Evolutionary conservation across 2,797 vertebrate genomes (phyloP), one percentile per base, ranked within the genome.

Genomic region (Loriculus beryllinus): DNA sequence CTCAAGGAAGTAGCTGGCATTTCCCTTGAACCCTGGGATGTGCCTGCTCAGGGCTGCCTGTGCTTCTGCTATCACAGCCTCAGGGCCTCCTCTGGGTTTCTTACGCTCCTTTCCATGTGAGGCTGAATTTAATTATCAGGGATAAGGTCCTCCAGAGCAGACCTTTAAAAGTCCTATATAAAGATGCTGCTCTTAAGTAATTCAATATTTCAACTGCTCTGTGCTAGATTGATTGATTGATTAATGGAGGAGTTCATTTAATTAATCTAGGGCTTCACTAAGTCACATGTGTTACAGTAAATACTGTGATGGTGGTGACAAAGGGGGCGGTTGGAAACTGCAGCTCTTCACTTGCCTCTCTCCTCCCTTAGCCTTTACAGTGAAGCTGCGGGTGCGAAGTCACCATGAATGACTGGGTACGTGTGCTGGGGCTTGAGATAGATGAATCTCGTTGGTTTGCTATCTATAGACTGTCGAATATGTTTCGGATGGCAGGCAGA

Each of bases 181-280:
- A 94, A 95, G 95, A 94, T 96, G 92, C 87, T 96, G 92, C 79
- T 93, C 93, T 91, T 96, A 96, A 96, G 95, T 97, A 97, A 95
- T 95, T 97, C 94, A 96, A 96, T 97, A 96, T 96, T 96, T 97
- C 96, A 96, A 93, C 94, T 96, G 94, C 93, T 94, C 93, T 95
- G 91, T 82, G 72, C 91, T 13, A 86, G 93, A 94, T 96, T 96
- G 95, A 96, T 96, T 94, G 94, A 97, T 95, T 95, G 95, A 96
- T 96, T 96, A 95, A 96, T 96, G 96, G 96, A 75, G 68, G 92
- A 95, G 94, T 95, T 96, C 90, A 95, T 96, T 94, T 95, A 95
- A 96, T 96, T 96, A 96, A 96, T 96, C 86, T 21, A 37, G 57
- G 78, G 88, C 95, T 95, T 95, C 95, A 95, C 95, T 93, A 90